These are phyloP conservation scores for Platycnemis pennipes DNA, from an alignment of 2,888 invertebrate species.

Conservation along the genomic window DNA sequence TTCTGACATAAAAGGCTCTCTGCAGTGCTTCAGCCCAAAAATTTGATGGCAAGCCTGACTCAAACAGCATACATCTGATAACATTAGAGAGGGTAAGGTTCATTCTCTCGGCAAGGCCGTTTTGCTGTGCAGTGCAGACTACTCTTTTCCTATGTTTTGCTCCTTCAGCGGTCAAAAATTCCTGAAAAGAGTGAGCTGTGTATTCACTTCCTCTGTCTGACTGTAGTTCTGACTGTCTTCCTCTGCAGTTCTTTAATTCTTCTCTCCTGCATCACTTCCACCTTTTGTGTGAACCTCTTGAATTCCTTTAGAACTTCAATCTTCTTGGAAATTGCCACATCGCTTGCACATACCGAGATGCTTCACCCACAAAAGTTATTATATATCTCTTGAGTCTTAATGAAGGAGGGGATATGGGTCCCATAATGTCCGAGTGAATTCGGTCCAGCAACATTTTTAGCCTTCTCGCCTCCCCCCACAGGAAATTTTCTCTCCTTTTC, in stretches of 20 bases:
- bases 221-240: too few relatives aligned
- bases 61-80: background rate
- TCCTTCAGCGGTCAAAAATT: too few relatives aligned
- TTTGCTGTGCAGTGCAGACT: background rate
- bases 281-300: background rate
- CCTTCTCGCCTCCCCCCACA: conserved; percentile 38
- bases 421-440: conserved; percentile 40
- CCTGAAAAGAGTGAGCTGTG: background rate
- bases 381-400: background rate
- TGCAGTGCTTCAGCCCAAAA: background rate
- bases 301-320: background rate
- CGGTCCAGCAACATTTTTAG: conserved; percentile 46
- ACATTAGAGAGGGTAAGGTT: background rate
- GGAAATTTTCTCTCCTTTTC: conserved; percentile 54
- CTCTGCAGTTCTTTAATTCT: background rate
- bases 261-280: background rate
- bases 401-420: conserved; percentile 59
- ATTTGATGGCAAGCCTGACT: background rate
- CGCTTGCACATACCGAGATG: conserved; percentile 74
- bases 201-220: background rate
- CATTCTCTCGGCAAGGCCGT: background rate
- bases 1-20: background rate
- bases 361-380: too few relatives aligned
- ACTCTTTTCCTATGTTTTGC: background rate
- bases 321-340: background rate